Evolutionary conservation across 2,797 vertebrate genomes (phyloP), one percentile per base, ranked within the genome.

Genomic region (Monodelphis domestica): DNA sequence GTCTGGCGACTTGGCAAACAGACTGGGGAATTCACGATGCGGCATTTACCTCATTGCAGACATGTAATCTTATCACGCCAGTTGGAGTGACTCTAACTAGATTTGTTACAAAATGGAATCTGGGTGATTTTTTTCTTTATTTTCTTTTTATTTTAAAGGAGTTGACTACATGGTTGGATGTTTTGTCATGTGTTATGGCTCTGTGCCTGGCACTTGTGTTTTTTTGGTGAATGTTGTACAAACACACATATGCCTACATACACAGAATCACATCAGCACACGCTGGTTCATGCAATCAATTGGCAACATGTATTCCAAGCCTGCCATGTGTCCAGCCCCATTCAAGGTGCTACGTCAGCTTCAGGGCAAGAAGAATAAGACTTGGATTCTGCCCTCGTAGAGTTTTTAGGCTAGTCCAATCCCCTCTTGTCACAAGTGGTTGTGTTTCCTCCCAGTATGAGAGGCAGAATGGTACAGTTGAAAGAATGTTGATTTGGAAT

Each of bases 51-150:
- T 33, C 28, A 1, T 12, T 2, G 50, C 70, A 92, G 63, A 52
- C 88, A 5, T 5, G 54, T 91, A 51, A 38, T 92, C 87, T 92
- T 51, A 11, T 63, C 94, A 78, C 45, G 53, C 94, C 21, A 52
- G 91, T 33, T 88, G 87, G 90, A 93, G 70, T 88, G 70, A 53
- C 55, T 95, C 92, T 93, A 92, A 90, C 78, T 87, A 59, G n/a
- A 84, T 92, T 93, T 90, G 90, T 88, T 93, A 59, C 52, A 89
- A 88, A 95, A 95, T 24, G 38, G 57, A 88, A 21, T 88, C 88
- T 38, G 59, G 54, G 7, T n/a, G 55, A 87, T 91, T 89, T 5
- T 56, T 56, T 45, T 26, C 70, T 84, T 84, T 84, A 84, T 84
- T 84, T 84, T 84, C 70, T 50, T 33, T 92, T 45, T 89, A 45